A percentile compares a stretch with the other conserved stretches of the same genome.
Evolutionary conservation across 2,797 vertebrate genomes (phyloP).

Genomic region (Labeo calbasu): DNA sequence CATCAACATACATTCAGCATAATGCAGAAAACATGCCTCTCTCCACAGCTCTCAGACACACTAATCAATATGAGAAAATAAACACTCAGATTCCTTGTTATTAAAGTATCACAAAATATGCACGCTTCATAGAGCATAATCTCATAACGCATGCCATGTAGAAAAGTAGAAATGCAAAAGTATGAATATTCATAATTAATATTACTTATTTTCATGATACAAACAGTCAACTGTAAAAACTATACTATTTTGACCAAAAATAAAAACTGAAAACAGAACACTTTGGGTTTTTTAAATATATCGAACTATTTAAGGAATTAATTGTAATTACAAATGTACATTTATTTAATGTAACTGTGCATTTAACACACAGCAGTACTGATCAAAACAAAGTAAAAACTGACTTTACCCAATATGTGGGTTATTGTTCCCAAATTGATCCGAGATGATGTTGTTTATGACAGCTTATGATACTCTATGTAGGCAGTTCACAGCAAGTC

Average conservation of each 20-base stretch:
- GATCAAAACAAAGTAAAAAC: no score
- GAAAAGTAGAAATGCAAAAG: not conserved
- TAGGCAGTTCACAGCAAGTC: no score
- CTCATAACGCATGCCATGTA: not conserved
- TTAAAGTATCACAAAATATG: not conserved
- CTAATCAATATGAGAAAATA: conserved; percentile 22
- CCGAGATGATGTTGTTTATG: no score
- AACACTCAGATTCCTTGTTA: not conserved
- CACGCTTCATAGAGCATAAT: not conserved
- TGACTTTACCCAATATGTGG: no score
- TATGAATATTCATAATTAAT: not conserved
- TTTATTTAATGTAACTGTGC: no score
- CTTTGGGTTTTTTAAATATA: no score
- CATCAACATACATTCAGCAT: conserved; percentile 14
- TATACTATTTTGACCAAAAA: not conserved
- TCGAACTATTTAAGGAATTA: no score
- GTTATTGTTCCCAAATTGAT: no score
- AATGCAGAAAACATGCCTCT: not conserved
- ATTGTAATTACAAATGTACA: no score
- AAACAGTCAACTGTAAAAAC: not conserved
- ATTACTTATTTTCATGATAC: not conserved
- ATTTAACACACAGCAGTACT: no score
- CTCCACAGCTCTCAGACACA: conserved; percentile 6
- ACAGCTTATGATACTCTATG: no score
- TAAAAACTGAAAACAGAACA: not conserved